Conservation (phyloP, 2,888 invertebrate species). For the Meghimatium bilineatum region DNA sequence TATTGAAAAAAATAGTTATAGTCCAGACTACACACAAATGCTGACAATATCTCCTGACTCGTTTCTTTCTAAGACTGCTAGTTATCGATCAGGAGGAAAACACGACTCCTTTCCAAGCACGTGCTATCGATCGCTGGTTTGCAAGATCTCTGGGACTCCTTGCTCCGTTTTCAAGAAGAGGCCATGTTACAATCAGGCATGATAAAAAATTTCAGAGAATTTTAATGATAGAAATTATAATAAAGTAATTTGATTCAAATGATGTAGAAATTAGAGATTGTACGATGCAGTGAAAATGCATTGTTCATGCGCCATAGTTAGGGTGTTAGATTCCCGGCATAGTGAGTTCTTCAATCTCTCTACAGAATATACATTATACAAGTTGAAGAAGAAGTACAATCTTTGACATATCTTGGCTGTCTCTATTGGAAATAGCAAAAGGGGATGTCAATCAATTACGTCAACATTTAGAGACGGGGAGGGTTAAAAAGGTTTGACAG, state of each 20-base stretch:
- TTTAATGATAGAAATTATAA: neutral
- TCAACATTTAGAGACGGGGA: no score
- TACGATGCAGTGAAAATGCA: no score
- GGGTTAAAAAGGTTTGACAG: no score
- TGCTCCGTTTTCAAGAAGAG: slow-evolving; percentile 1
- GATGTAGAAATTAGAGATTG: no score
- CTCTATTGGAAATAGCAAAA: no score
- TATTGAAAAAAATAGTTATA: neutral
- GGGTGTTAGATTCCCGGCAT: no score
- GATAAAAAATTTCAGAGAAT: neutral
- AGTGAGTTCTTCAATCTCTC: no score
- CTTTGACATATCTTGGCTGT: no score
- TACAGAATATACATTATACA: no score
- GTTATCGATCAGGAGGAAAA: neutral
- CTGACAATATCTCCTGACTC: neutral
- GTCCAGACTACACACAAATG: neutral
- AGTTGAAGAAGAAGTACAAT: no score
- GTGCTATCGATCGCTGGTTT: neutral
- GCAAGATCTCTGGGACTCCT: neutral
- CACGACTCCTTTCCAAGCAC: slow-evolving; percentile 9
- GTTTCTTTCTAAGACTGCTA: neutral
- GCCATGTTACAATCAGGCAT: neutral
- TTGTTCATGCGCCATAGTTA: no score
- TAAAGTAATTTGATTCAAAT: neutral
- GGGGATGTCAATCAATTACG: no score